These are phyloP conservation scores for Cassiopea andromeda DNA, from an alignment of 30 jellyfish, hydroid and myxozoan species.

Conservation along the genomic window DNA sequence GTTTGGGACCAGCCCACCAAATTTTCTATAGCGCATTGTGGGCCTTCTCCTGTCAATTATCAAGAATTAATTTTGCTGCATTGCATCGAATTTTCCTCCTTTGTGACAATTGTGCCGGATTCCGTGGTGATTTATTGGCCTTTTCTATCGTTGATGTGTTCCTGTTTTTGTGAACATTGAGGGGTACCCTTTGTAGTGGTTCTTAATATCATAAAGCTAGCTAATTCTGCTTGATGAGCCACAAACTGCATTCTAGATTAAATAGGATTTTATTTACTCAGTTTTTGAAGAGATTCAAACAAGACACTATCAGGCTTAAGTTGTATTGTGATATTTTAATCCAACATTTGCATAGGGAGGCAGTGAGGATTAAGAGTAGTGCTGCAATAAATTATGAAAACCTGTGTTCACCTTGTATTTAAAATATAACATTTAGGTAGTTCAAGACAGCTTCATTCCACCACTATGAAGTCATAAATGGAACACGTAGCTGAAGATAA, in stretches of 20 bases:
- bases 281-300: neutral
- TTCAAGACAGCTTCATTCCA: no score
- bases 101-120: neutral
- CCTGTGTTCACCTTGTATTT: neutral
- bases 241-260: constrained; percentile 31
- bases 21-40: no score
- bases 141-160: neutral
- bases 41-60: no score
- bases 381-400: neutral
- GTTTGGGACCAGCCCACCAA: no score
- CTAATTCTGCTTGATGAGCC: neutral
- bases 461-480: no score
- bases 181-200: constrained; percentile 11
- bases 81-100: no score
- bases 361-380: neutral
- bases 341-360: constrained; percentile 6
- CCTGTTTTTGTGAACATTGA: neutral
- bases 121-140: neutral
- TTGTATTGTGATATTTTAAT: neutral
- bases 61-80: no score
- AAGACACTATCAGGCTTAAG: constrained; percentile 25
- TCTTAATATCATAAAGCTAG: neutral
- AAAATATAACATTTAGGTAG: no score
- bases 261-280: constrained; percentile 9
- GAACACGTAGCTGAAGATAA: no score